Percentiles rank a stretch among this genome's conserved stretches.
These are phyloP conservation scores for Gymnogyps californianus DNA, from an alignment of 2,113 vertebrate species.

Conservation along the genomic window DNA sequence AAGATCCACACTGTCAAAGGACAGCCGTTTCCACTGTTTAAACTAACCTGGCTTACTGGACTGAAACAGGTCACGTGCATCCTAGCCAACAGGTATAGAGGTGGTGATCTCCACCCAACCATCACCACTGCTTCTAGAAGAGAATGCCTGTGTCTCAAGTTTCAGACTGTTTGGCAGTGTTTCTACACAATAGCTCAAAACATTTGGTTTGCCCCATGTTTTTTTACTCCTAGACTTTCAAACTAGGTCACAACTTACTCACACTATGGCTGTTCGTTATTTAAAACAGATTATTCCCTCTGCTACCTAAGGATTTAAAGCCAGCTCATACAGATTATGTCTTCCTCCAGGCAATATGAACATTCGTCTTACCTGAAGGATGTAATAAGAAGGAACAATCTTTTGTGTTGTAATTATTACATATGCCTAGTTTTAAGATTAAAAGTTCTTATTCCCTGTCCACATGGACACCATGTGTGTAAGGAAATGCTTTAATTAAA, in stretches of 20 bases:
- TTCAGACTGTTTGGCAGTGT: neutral
- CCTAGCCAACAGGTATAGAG: neutral
- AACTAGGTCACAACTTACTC: neutral
- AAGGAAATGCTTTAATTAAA: conserved; percentile 61
- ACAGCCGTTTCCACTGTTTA: neutral
- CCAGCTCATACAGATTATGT: neutral
- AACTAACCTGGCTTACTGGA: neutral
- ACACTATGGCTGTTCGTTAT: neutral
- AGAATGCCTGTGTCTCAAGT: neutral
- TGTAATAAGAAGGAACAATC: neutral
- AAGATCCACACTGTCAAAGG: neutral
- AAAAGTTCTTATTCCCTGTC: neutral
- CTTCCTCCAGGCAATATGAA: neutral
- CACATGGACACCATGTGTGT: conserved; percentile 58
- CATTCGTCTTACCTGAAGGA: conserved; percentile 4
- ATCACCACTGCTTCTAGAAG: neutral
- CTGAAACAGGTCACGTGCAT: neutral
- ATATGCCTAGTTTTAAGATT: neutral
- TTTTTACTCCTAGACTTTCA: neutral
- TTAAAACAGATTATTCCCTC: conserved; percentile 8
- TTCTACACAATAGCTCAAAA: neutral
- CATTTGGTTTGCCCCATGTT: neutral
- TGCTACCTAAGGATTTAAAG: neutral
- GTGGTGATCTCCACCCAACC: neutral
- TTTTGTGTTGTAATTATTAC: neutral